Percentiles rank a stretch among this genome's conserved stretches.
Conservation (phyloP, 2,797 vertebrate genomes). For the Toxotes lorentzi region DNA sequence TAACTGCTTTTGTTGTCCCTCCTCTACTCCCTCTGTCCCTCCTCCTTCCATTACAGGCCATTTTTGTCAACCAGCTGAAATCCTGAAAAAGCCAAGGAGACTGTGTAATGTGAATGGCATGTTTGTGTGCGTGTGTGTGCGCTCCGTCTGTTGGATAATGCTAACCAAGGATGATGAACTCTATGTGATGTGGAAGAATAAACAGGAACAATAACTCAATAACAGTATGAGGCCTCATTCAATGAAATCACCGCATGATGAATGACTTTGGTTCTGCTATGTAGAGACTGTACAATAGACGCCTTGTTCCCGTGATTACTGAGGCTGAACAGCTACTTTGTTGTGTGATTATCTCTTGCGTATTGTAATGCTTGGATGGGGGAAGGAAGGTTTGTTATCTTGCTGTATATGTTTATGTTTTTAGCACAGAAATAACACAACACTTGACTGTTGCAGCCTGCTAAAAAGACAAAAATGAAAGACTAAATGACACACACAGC, state of each 20-base stretch:
- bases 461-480: not conserved
- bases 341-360: conserved; percentile 46
- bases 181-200: conserved; percentile 46
- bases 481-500: not conserved
- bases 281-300: conserved; percentile 35
- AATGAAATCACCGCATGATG: conserved; percentile 62
- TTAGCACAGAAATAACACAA: conserved; percentile 14
- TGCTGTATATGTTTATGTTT: conserved; percentile 12
- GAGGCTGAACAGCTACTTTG: conserved; percentile 46
- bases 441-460: not conserved
- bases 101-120: conserved; percentile 28
- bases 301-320: conserved; percentile 44
- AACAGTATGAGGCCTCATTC: conserved; percentile 47
- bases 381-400: not conserved
- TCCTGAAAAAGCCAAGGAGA: conserved; percentile 23
- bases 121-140: conserved; percentile 19
- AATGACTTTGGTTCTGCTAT: conserved; percentile 45
- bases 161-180: conserved; percentile 49
- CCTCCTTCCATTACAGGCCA: conserved; percentile 51
- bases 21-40: conserved; percentile 1
- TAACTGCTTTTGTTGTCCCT: conserved; percentile 56
- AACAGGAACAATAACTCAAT: conserved; percentile 53
- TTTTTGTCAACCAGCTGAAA: conserved; percentile 48
- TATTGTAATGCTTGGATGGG: conserved; percentile 34
- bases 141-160: conserved; percentile 47